Percentiles rank a stretch among this genome's conserved stretches.
Evolutionary conservation across 1,140 invertebrate species (phyloP).

Genomic region (Nephila pilipes): DNA sequence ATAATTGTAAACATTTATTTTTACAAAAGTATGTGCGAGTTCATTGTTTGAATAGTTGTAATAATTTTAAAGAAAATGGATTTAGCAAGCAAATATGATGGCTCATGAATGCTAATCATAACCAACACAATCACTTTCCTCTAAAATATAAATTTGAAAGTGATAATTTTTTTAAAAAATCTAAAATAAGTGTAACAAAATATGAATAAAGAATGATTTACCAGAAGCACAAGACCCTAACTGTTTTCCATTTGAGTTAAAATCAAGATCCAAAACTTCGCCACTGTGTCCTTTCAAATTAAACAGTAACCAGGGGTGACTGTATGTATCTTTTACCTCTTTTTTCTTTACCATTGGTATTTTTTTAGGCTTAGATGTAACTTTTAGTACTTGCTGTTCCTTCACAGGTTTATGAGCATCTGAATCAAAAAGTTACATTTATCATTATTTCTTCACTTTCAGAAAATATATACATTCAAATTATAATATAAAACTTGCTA

Average conservation of each 20-base stretch:
- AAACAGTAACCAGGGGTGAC: constrained; percentile 88
- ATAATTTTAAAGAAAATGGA: no score
- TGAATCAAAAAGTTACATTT: not conserved
- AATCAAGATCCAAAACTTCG: constrained; percentile 87
- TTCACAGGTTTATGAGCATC: not conserved
- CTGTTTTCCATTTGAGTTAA: constrained; percentile 91
- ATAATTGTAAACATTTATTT: no score
- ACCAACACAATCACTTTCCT: no score
- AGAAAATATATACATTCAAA: not conserved
- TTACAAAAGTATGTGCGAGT: no score
- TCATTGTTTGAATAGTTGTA: no score
- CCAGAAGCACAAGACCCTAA: constrained; percentile 91
- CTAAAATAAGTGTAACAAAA: not conserved
- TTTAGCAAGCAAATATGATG: no score
- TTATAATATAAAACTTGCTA: not conserved
- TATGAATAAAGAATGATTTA: constrained; percentile 81
- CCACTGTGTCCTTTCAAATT: constrained; percentile 91
- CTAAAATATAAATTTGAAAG: not conserved
- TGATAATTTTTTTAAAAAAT: constrained; percentile 14
- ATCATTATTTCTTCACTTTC: no score
- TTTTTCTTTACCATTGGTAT: constrained; percentile 53
- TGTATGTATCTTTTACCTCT: constrained; percentile 81
- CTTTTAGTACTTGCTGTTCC: constrained; percentile 37
- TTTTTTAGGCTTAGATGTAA: constrained; percentile 61
- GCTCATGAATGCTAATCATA: no score